Conservation (phyloP, 2,797 vertebrate genomes). For the Sebastes trivittatus region DNA sequence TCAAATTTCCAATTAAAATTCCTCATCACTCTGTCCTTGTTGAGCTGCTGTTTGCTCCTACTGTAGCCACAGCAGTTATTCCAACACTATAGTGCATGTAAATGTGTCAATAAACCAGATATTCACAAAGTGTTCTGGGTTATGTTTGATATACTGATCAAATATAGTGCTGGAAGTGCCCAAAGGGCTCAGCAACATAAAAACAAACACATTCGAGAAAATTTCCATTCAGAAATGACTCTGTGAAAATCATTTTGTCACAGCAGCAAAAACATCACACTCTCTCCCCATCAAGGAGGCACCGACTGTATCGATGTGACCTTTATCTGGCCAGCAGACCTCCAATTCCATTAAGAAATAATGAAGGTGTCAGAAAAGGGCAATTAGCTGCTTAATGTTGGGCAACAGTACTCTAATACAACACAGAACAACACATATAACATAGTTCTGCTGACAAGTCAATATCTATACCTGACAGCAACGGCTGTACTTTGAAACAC, state of each 20-base stretch:
- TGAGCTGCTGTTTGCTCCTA: background rate
- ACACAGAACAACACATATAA: background rate
- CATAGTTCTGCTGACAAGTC: constrained; percentile 75
- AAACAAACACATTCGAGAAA: constrained; percentile 18
- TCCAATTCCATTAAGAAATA: constrained; percentile 77
- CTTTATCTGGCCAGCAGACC: constrained; percentile 72
- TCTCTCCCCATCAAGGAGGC: constrained; percentile 46
- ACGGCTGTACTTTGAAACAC: constrained; percentile 17
- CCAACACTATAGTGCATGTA: background rate
- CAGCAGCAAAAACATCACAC: constrained; percentile 46
- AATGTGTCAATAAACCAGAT: constrained; percentile 9
- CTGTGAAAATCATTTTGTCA: constrained; percentile 63
- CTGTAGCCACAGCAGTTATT: background rate
- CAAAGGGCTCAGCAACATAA: constrained; percentile 16
- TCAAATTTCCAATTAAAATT: constrained; percentile 41
- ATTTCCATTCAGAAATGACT: constrained; percentile 29
- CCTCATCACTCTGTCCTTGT: constrained; percentile 20
- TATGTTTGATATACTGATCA: constrained; percentile 35
- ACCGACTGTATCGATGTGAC: constrained; percentile 63
- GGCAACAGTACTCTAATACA: constrained; percentile 72
- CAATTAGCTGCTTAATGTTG: constrained; percentile 82
- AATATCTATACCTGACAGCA: constrained; percentile 56
- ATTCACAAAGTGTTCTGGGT: background rate
- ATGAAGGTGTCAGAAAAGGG: constrained; percentile 81
- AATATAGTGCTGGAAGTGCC: constrained; percentile 16